Conservation (phyloP, 2,888 invertebrate species). For the Andrena trimmerana region DNA sequence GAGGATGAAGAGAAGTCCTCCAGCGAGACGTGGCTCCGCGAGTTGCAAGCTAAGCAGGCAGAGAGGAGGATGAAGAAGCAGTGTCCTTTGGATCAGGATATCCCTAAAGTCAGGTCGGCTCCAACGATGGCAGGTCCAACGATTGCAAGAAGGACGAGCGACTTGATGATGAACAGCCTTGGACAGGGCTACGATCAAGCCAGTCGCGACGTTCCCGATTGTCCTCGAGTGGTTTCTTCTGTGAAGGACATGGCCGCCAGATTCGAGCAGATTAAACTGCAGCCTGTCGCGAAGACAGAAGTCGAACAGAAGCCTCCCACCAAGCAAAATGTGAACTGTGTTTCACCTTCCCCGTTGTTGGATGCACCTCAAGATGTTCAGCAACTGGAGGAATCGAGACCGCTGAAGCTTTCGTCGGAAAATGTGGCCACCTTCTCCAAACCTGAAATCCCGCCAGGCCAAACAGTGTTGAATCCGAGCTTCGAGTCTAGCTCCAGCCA, state of each 20-base stretch:
- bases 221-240: slow-evolving; percentile 81
- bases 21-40: slow-evolving; percentile 90
- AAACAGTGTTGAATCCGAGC: slow-evolving; percentile 61
- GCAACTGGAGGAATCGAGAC: slow-evolving; percentile 63
- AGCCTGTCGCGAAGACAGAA: slow-evolving; percentile 76
- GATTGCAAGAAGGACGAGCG: slow-evolving; percentile 80
- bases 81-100: slow-evolving; percentile 78
- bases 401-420: slow-evolving; percentile 60
- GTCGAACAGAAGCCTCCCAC: slow-evolving; percentile 72
- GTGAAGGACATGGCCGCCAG: slow-evolving; percentile 93
- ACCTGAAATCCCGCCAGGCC: slow-evolving; percentile 51
- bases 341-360: slow-evolving; percentile 42
- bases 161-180: slow-evolving; percentile 80
- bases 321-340: slow-evolving; percentile 65
- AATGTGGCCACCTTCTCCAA: slow-evolving; percentile 58
- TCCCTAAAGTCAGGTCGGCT: slow-evolving; percentile 75
- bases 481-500: slow-evolving; percentile 75
- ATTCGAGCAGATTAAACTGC: slow-evolving; percentile 88
- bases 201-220: slow-evolving; percentile 80
- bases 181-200: slow-evolving; percentile 68
- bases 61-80: slow-evolving; percentile 87
- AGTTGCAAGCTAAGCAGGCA: slow-evolving; percentile 92
- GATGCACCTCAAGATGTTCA: slow-evolving; percentile 58
- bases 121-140: slow-evolving; percentile 68
- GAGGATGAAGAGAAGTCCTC: slow-evolving; percentile 80